Conservation (phyloP, 2,888 invertebrate species). For the Dugesia japonica region DNA sequence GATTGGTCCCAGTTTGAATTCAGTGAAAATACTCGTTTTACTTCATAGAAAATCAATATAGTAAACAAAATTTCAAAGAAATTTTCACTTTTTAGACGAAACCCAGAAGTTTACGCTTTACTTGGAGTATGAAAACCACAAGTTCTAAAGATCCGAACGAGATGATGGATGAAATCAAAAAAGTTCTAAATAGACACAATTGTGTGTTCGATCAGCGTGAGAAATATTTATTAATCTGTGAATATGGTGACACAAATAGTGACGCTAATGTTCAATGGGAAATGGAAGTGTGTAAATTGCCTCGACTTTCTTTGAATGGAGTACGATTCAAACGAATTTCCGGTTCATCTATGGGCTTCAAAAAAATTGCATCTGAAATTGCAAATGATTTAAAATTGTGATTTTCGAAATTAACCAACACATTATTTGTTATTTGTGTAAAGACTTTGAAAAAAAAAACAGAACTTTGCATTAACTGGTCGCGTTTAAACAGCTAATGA, state of each 20-base stretch:
- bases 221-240: slow-evolving; percentile 84
- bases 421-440: no score
- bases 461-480: no score
- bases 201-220: slow-evolving; percentile 99
- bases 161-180: slow-evolving; percentile 94
- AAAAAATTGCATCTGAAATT: slow-evolving; percentile 97
- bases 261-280: slow-evolving; percentile 75
- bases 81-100: no score
- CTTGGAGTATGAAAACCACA: slow-evolving; percentile 99
- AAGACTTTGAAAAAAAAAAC: no score
- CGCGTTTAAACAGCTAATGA: no score
- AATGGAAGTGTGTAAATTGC: slow-evolving; percentile 74
- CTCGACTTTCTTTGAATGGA: slow-evolving; percentile 87
- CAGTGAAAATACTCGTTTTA: no score
- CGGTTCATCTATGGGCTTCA: slow-evolving; percentile 89
- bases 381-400: slow-evolving; percentile 88
- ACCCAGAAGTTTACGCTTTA: slow-evolving; percentile 86
- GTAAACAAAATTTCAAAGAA: no score
- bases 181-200: slow-evolving; percentile 88
- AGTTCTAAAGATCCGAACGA: slow-evolving; percentile 87
- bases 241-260: slow-evolving; percentile 83
- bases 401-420: no score
- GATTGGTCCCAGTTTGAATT: no score
- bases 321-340: slow-evolving; percentile 57
- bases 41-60: no score